These are phyloP conservation scores for Pterobdella sp. DNA, from an alignment of 2,888 invertebrate species.

Conservation along the genomic window DNA sequence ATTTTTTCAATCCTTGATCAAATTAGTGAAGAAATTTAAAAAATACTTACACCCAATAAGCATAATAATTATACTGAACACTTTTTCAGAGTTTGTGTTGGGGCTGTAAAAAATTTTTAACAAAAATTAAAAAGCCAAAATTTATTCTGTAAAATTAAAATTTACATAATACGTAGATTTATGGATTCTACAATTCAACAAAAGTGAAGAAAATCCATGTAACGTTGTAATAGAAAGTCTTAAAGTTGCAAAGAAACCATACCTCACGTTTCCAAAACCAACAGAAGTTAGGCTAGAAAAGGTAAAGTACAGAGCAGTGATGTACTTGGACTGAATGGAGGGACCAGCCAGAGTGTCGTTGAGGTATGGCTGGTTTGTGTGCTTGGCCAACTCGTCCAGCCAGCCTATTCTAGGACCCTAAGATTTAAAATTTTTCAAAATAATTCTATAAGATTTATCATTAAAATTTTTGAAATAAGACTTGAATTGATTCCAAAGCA, in stretches of 20 bases:
- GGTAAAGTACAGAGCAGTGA: conserved; percentile 94
- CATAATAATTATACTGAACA: conserved; percentile 97
- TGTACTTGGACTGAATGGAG: conserved; percentile 64
- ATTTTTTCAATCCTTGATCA: too few relatives aligned
- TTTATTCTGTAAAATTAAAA: too few relatives aligned
- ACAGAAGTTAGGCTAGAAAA: conserved; percentile 95
- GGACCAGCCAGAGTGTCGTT: conserved; percentile 58
- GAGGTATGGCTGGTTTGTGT: conserved; percentile 77
- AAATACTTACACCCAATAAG: conserved; percentile 78
- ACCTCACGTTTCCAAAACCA: conserved; percentile 59
- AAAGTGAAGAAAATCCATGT: too few relatives aligned
- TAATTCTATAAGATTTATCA: not conserved
- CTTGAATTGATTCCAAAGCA: not conserved
- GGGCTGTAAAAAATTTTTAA: conserved; percentile 62
- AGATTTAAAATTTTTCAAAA: conserved; percentile 41
- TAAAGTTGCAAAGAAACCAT: not conserved
- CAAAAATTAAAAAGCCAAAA: too few relatives aligned
- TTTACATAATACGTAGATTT: too few relatives aligned
- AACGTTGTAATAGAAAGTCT: too few relatives aligned
- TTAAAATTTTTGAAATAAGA: not conserved
- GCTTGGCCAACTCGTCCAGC: conserved; percentile 86
- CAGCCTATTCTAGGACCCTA: conserved; percentile 74
- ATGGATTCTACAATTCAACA: too few relatives aligned
- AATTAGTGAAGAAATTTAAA: not conserved
- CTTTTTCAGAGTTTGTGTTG: conserved; percentile 90